A percentile compares a stretch with the other conserved stretches of the same genome.
phyloP scores from a whole-genome alignment of 2,888 invertebrate genomes.

The Isoperla grammatica region DNA sequence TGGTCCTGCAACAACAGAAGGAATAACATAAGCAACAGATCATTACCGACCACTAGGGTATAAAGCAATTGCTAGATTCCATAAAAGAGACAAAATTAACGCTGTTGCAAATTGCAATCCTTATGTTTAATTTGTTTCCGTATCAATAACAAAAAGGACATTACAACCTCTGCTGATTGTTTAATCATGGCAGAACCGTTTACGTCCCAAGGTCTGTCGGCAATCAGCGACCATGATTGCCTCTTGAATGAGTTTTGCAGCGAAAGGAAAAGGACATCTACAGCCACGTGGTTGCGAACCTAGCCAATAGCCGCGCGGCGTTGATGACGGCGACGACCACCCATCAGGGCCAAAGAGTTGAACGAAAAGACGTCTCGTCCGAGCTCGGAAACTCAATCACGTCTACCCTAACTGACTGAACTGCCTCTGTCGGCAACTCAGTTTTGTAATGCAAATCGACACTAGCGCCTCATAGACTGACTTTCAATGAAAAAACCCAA shows the following conservation, averaged over 20 bases:
- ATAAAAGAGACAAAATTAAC: too few relatives aligned
- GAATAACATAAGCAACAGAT: conserved; percentile 22
- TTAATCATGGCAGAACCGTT: conserved; percentile 3
- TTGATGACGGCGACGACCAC: conserved; percentile 5
- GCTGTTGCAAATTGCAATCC: too few relatives aligned
- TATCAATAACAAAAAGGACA: neutral
- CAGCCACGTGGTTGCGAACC: neutral
- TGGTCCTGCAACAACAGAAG: conserved; percentile 78
- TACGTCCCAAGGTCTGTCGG: conserved; percentile 7
- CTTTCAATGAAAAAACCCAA: conserved; percentile 12
- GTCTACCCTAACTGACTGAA: neutral
- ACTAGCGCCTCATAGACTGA: conserved; percentile 5
- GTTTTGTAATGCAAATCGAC: conserved; percentile 13
- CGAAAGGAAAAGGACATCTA: neutral
- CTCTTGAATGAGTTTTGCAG: conserved; percentile 12
- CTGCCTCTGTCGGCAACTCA: conserved; percentile 6
- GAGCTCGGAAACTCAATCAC: neutral
- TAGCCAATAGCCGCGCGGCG: neutral
- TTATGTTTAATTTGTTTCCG: neutral
- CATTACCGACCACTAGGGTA: neutral
- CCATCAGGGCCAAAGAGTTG: neutral
- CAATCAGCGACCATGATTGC: conserved; percentile 1
- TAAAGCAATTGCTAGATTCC: neutral
- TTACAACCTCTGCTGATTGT: neutral
- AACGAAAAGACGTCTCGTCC: neutral